Percentiles rank a stretch among this genome's conserved stretches.
phyloP scores from a whole-genome alignment of 2,797 vertebrate genomes.

The Rhinatrema bivittatum region DNA sequence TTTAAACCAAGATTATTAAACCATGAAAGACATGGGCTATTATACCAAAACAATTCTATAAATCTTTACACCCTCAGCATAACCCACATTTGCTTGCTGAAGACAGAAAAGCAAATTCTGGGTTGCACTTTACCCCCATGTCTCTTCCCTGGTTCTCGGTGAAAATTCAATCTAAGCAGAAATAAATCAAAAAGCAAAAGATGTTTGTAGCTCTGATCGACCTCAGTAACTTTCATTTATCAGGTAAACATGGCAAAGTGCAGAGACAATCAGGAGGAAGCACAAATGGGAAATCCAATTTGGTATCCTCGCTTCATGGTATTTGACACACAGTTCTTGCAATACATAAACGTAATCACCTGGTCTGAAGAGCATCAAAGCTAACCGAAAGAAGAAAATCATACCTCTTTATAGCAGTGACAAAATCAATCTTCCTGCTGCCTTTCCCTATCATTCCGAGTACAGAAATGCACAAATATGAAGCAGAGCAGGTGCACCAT shows the following conservation, averaged over 20 bases:
- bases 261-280: constrained; percentile 28
- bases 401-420: too few species aligned
- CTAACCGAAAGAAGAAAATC: too few species aligned
- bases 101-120: constrained; percentile 10
- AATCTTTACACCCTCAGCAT: constrained; percentile 5
- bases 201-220: neutral
- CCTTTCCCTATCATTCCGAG: too few species aligned
- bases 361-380: constrained; percentile 33
- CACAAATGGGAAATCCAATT: constrained; percentile 38
- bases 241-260: constrained; percentile 15
- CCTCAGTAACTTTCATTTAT: constrained; percentile 23
- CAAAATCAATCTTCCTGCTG: too few species aligned
- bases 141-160: constrained; percentile 10
- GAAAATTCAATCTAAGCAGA: constrained; percentile 3
- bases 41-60: neutral
- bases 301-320: constrained; percentile 28
- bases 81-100: constrained; percentile 7
- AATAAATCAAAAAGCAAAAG: constrained; percentile 4
- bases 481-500: too few species aligned
- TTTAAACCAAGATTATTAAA: constrained; percentile 52
- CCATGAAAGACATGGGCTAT: constrained; percentile 40
- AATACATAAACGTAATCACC: constrained; percentile 37
- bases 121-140: neutral
- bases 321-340: constrained; percentile 24
- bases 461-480: too few species aligned